Percentiles rank a stretch among this genome's conserved stretches.
These are phyloP conservation scores for Dryadula phaetusa DNA, from an alignment of 2,888 invertebrate species.

Conservation along the genomic window DNA sequence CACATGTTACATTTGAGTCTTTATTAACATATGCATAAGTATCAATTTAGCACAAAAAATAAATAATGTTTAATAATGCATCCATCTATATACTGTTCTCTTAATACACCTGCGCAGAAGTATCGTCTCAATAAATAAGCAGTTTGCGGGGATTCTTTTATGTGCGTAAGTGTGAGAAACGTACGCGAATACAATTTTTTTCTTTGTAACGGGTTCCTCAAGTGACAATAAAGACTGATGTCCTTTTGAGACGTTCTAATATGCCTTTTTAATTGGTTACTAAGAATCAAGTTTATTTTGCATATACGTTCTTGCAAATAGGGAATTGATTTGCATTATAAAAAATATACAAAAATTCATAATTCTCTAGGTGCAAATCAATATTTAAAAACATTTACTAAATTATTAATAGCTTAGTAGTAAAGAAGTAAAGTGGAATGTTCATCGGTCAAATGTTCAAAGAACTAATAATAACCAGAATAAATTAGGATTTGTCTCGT, in stretches of 20 bases:
- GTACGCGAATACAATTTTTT: slow-evolving; percentile 48
- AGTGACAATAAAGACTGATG: slow-evolving; percentile 36
- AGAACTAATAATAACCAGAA: slow-evolving; percentile 20
- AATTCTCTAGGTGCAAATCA: too few relatives aligned
- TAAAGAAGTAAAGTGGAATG: background rate
- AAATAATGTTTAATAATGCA: slow-evolving; percentile 15
- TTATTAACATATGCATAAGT: background rate
- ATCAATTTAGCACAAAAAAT: slow-evolving; percentile 21
- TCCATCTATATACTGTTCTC: slow-evolving; percentile 19
- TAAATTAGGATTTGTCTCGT: slow-evolving; percentile 18
- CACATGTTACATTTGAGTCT: slow-evolving; percentile 8
- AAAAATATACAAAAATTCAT: too few relatives aligned
- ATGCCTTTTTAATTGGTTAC: background rate
- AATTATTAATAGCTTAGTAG: background rate
- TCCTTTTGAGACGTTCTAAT: slow-evolving; percentile 16
- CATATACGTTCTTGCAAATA: background rate
- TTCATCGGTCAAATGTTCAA: slow-evolving; percentile 9
- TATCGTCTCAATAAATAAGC: slow-evolving; percentile 53
- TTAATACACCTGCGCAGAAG: slow-evolving; percentile 67
- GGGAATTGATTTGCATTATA: too few relatives aligned
- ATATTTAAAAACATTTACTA: too few relatives aligned
- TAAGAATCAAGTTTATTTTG: background rate
- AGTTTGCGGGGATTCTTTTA: slow-evolving; percentile 64
- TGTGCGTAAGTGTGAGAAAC: slow-evolving; percentile 65
- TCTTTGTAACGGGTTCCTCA: slow-evolving; percentile 46